phyloP scores from a whole-genome alignment of 1,140 invertebrate genomes.

The Euwallacea similis region DNA sequence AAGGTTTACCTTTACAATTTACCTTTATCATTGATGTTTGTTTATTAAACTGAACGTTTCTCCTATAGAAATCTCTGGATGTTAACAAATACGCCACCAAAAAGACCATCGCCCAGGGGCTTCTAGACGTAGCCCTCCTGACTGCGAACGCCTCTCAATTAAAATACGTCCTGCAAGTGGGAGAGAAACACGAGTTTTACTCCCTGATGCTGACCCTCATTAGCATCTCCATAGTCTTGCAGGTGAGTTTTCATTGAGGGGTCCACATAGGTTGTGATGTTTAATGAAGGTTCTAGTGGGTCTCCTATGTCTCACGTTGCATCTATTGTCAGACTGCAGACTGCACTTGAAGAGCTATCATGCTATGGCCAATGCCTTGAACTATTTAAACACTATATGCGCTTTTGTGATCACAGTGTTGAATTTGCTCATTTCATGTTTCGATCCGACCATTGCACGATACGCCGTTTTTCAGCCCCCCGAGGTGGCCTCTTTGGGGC shows the following conservation, averaged over 20 bases:
- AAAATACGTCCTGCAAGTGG: slow-evolving; percentile 83
- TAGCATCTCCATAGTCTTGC: slow-evolving; percentile 80
- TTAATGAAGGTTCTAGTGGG: slow-evolving; percentile 55
- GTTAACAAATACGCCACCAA: slow-evolving; percentile 84
- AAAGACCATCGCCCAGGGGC: slow-evolving; percentile 83
- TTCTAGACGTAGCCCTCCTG: slow-evolving; percentile 77
- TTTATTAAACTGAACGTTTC: slow-evolving; percentile 9
- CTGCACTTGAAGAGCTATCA: slow-evolving; percentile 70
- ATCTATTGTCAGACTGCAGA: slow-evolving; percentile 73
- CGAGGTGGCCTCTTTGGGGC: slow-evolving; percentile 32
- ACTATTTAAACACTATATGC: slow-evolving; percentile 69
- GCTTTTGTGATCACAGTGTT: slow-evolving; percentile 74
- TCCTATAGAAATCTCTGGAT: slow-evolving; percentile 66
- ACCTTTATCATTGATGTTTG: not conserved
- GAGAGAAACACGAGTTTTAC: slow-evolving; percentile 81
- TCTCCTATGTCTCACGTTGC: slow-evolving; percentile 69
- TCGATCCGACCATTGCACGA: slow-evolving; percentile 67
- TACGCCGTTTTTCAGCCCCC: slow-evolving; percentile 56
- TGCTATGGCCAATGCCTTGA: slow-evolving; percentile 67
- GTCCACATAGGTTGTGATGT: no score
- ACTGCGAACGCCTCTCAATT: slow-evolving; percentile 86
- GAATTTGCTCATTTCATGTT: slow-evolving; percentile 78
- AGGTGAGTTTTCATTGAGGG: slow-evolving; percentile 62
- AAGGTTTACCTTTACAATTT: not conserved
- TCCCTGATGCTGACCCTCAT: slow-evolving; percentile 79